Conservation (phyloP, 2,797 vertebrate genomes). For the Danio kyathit region DNA sequence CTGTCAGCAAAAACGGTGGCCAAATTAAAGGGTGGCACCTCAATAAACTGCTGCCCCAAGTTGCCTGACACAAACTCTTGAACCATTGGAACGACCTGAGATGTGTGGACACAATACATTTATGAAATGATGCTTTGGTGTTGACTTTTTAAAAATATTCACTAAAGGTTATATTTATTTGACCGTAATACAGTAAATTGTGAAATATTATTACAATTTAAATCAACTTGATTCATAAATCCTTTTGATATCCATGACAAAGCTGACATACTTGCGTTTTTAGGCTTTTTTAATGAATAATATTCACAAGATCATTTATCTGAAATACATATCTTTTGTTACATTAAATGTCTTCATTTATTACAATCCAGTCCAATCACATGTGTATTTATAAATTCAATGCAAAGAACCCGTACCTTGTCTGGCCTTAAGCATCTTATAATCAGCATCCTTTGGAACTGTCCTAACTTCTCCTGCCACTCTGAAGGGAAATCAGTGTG, state of each 20-base stretch:
- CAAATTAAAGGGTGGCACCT: constrained; percentile 89
- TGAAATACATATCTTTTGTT: neutral
- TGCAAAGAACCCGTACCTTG: constrained; percentile 75
- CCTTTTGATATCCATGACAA: constrained; percentile 1
- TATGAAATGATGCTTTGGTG: neutral
- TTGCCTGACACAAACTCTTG: constrained; percentile 85
- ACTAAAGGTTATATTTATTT: neutral
- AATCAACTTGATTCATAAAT: neutral
- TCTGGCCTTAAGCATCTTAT: constrained; percentile 88
- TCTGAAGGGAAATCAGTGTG: constrained; percentile 80
- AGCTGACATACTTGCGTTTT: no score
- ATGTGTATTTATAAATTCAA: neutral
- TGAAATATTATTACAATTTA: neutral
- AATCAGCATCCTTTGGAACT: constrained; percentile 88
- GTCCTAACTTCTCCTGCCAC: constrained; percentile 79
- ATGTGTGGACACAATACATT: neutral
- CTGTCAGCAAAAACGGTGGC: constrained; percentile 86
- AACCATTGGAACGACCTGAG: constrained; percentile 86
- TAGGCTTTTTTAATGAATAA: neutral
- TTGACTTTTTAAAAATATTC: no score
- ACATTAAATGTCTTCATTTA: neutral
- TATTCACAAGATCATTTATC: neutral
- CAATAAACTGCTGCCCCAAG: constrained; percentile 85
- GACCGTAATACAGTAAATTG: neutral
- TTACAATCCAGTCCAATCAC: neutral